Base-by-base conservation (phyloP, 1,140 invertebrate species). In the Bombus waltoni region DNA sequence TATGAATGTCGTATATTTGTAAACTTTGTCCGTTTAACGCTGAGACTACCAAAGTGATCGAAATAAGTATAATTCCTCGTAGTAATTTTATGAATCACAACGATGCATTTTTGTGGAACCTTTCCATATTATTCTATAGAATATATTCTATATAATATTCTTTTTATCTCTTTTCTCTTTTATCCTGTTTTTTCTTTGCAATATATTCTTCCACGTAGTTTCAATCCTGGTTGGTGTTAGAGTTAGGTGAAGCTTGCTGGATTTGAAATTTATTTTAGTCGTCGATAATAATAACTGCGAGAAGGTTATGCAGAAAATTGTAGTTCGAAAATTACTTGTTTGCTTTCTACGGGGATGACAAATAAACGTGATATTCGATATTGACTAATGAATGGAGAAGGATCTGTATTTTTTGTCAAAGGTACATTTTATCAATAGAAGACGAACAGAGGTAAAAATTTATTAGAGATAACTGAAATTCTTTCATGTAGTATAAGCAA, bases 401-500 rank as follows among this genome's bases (percentile, higher is more conserved):
- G 47, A 4, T 13, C 10, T 10, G 28, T 25, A 62, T 32, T 15
- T 65, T 32, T 65, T n/a, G 5, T 32, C 62, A 13, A 9, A 59
- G 5, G 9, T 68, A 15, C 40, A n/a, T n/a, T 11, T n/a, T 62
- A n/a, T n/a, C 28, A 4, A n/a, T 62, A 11, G 28, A 11, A n/a
- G 28, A 62, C 28, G 59, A 62, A 28, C 22, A 13, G 40, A 44
- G 2, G 18, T 28, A 47, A 32, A 47, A 22, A n/a, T 40, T 8
- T 28, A n/a, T 18, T 0, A 35, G 0, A 11, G 1, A n/a, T 15
- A 40, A 74, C 13, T 32, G 40, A n/a, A 44, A 38, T 57, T 78
- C 65, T 62, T 73, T 44, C 47, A 15, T 83, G n/a, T 9, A 2
- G 47, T 59, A 57, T 83, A 53, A 77, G 25, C 62, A 15, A 70